A percentile compares a stretch with the other conserved stretches of the same genome.
These are phyloP conservation scores for Hyla sarda DNA, from an alignment of 2,113 vertebrate genomes.

Conservation along the genomic window DNA sequence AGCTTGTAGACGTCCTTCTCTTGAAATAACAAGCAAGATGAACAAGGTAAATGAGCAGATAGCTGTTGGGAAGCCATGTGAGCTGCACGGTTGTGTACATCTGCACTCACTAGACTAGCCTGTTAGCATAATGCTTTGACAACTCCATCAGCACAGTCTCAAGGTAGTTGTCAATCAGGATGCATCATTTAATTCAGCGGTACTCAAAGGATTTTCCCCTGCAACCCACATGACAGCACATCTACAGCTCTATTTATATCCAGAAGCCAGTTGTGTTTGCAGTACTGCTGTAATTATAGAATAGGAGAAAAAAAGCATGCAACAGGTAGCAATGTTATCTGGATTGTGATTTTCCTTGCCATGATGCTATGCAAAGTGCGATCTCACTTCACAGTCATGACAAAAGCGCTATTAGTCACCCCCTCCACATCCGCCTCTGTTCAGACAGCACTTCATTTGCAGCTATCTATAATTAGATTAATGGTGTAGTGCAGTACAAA, in stretches of 20 bases:
- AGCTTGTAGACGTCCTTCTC: conserved; percentile 44
- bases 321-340: conserved; percentile 81
- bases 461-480: conserved; percentile 98
- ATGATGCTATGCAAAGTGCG: conserved; percentile 71
- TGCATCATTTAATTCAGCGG: conserved; percentile 93
- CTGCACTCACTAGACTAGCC: conserved; percentile 78
- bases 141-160: conserved; percentile 97
- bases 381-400: conserved; percentile 77
- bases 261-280: conserved; percentile 83
- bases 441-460: conserved; percentile 89
- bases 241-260: conserved; percentile 94
- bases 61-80: conserved; percentile 31
- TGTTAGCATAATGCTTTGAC: conserved; percentile 84
- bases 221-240: conserved; percentile 86
- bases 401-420: conserved; percentile 77
- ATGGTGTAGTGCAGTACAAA: conserved; percentile 87
- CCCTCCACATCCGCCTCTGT: conserved; percentile 65
- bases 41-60: conserved; percentile 55
- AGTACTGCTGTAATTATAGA: conserved; percentile 85
- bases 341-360: conserved; percentile 69
- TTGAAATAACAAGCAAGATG: conserved; percentile 21
- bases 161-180: conserved; percentile 98
- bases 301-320: conserved; percentile 66
- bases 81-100: conserved; percentile 73
- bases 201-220: conserved; percentile 85